Evolutionary conservation across 1,140 invertebrate genomes (phyloP), one percentile per base, ranked within the genome.

Genomic region (Bombus pyrosoma): DNA sequence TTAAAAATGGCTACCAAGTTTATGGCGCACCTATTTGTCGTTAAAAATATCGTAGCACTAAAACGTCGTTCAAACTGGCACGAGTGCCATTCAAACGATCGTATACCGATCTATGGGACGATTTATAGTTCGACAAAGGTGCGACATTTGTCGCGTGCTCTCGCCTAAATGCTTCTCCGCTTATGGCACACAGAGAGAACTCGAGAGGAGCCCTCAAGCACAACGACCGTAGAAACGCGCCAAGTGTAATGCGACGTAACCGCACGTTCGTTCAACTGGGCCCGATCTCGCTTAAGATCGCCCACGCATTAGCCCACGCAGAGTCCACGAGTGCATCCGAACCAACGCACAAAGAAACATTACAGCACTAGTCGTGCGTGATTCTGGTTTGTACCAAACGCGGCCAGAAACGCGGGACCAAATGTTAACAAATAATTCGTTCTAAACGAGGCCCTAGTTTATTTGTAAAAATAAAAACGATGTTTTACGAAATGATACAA

Each of bases 191-290:
- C 6, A 64, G 39, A 64, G 37, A 53, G 47, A 62, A 80, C 34
- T 68, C 13, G n/a, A 39, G 32, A 6, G 28, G 69, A 34, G 64
- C 18, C 22, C 34, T 53, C 59, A 13, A 32, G n/a, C 37, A 66
- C 37, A 66, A 83, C 37, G 68, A 87, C 22, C 41, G 43, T 43
- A 57, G 39, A 59, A 47, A 32, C 53, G 28, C 39, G 87, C 64
- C 79, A 89, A 59, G 68, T 72, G 73, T 85, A 80, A 89, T 71
- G 76, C 80, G 75, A 90, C 64, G 87, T 89, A 91, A 90, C 91
- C 83, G 83, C 79, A 73, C 74, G 87, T 90, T 86, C 86, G 80
- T 88, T 83, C 83, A 86, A 88, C 78, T 68, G 66, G 80, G 86
- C 22, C 18, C 62, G 43, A 57, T 62, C 37, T 78, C 86, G 86